phyloP scores from a whole-genome alignment of 2,888 invertebrate species.

The Gastrophysa polygoni region DNA sequence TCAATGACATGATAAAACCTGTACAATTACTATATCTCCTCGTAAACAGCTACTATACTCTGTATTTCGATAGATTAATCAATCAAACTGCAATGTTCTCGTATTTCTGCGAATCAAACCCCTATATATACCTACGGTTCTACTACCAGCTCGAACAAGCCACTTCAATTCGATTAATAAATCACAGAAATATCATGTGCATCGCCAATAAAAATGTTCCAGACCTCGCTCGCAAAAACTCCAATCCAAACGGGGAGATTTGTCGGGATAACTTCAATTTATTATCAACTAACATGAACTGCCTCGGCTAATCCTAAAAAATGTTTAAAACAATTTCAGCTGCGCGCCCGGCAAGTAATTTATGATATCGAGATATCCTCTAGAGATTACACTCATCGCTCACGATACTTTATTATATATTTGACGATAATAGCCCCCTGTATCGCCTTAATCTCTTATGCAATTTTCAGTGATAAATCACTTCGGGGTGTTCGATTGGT shows the following conservation, averaged over 20 bases:
- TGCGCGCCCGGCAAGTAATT: not conserved
- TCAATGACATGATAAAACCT: no score
- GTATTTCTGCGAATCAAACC: not conserved
- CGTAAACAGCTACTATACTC: no score
- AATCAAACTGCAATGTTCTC: no score
- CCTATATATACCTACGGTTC: no score
- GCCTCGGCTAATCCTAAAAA: conserved; percentile 6
- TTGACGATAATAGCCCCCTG: not conserved
- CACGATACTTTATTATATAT: not conserved
- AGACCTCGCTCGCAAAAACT: not conserved
- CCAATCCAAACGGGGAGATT: not conserved
- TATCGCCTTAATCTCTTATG: not conserved
- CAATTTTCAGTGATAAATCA: not conserved
- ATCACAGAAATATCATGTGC: not conserved
- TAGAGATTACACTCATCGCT: conserved; percentile 8
- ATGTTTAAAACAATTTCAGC: conserved; percentile 13
- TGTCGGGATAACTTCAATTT: conserved; percentile 9
- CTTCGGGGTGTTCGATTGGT: not conserved
- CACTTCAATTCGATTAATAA: not conserved
- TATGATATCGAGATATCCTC: conserved; percentile 7
- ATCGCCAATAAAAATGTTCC: not conserved
- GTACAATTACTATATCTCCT: no score
- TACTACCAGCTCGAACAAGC: not conserved
- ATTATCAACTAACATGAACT: conserved; percentile 15
- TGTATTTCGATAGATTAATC: no score